Base-by-base conservation (phyloP, 2,113 vertebrate species). In the Chrysochloris asiatica region DNA sequence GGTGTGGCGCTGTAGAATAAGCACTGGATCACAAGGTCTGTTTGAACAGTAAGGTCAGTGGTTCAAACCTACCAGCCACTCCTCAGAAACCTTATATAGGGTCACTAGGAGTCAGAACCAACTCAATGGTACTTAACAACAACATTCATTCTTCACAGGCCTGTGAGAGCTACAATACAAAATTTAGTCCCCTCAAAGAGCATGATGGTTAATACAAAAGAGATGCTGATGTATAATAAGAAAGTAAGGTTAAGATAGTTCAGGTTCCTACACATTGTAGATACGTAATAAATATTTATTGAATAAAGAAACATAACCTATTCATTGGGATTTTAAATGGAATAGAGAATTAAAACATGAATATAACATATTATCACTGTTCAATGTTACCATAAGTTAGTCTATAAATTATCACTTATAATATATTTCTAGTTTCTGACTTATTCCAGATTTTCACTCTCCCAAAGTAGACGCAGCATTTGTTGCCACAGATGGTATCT, bases 241-340 rank as follows among this genome's bases (percentile, higher is more conserved):
- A 33, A 82, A 79, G 89, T 6, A 8, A 87, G 82, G 17, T 73
- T 75, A 93, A 93, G 95, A 76, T 47, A 88, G 73, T 48, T 50
- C 43, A 65, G 17, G 2, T 77, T 30, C 36, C n/a, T n/a, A n/a
- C n/a, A n/a, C n/a, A n/a, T n/a, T n/a, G n/a, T n/a, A n/a, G n/a
- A n/a, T n/a, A n/a, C n/a, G n/a, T n/a, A 56, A 69, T 69, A 88
- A 48, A 71, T 83, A 90, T 24, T 83, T 87, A 9, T 36, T 92
- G 9, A 92, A 52, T 43, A 22, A 45, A 41, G 50, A 79, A 3
- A 16, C 50, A 33, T 48, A 59, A 65, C 52, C 41, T 69, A 69
- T n/a, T 54, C n/a, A n/a, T n/a, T n/a, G n/a, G n/a, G n/a, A n/a
- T n/a, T n/a, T n/a, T n/a, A n/a, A n/a, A 73, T 4, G 13, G 13